Percentiles rank a stretch among this genome's conserved stretches.
phyloP scores from a whole-genome alignment of 2,797 vertebrate species.

The Eulemur rubriventer region DNA sequence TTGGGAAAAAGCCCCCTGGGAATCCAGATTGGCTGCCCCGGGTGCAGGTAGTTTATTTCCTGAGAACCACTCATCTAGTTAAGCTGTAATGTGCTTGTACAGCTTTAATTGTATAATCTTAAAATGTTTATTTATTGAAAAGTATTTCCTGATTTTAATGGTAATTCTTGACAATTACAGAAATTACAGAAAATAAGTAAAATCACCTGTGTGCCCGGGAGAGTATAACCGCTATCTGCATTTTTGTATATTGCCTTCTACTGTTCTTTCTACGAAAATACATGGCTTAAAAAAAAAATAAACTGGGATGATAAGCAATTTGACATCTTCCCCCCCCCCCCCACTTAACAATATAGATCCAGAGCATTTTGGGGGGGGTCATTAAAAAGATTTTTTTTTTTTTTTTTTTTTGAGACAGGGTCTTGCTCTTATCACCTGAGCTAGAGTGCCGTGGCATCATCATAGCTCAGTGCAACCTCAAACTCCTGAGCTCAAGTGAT shows the following conservation, averaged over 20 bases:
- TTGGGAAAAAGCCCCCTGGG: background rate
- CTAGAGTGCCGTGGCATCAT: background rate
- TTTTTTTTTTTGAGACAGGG: background rate
- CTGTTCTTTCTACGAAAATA: background rate
- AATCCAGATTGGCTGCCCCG: background rate
- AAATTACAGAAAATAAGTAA: constrained; percentile 4
- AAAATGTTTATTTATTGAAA: constrained; percentile 29
- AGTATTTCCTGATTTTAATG: constrained; percentile 17
- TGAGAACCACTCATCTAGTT: background rate
- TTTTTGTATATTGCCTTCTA: background rate
- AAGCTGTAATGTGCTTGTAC: background rate
- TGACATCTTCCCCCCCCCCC: background rate
- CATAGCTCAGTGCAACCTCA: background rate
- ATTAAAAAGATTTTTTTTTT: background rate
- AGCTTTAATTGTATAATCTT: background rate
- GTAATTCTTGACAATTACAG: background rate
- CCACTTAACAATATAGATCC: background rate
- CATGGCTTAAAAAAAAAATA: background rate
- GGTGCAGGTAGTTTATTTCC: background rate
- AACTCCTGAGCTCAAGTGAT: background rate
- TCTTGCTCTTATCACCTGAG: background rate
- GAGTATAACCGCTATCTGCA: background rate
- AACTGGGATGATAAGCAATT: background rate
- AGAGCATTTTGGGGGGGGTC: too few species aligned
- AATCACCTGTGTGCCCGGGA: background rate